phyloP scores from a whole-genome alignment of 2,113 vertebrate species.

The Seriola rivoliana region DNA sequence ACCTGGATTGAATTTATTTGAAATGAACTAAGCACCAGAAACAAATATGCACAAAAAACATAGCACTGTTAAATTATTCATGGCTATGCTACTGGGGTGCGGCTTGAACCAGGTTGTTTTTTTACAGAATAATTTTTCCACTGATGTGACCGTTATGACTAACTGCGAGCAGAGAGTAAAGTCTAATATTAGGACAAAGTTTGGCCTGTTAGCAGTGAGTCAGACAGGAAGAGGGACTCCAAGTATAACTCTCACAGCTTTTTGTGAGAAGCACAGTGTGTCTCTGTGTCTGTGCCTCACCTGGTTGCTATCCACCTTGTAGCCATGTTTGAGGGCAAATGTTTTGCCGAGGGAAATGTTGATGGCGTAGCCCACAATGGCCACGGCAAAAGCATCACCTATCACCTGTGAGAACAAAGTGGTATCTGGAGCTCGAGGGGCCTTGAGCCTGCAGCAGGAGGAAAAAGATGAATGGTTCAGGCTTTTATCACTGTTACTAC shows the following conservation, averaged over 20 bases:
- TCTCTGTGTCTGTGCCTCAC: conserved; percentile 75
- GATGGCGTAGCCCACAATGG: conserved; percentile 92
- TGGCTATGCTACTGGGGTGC: background rate
- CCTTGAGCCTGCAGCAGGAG: conserved; percentile 82
- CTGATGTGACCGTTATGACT: conserved; percentile 1
- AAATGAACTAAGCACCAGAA: background rate
- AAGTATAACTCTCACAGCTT: background rate
- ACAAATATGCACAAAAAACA: background rate
- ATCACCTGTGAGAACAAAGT: conserved; percentile 82
- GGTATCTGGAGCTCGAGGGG: conserved; percentile 81
- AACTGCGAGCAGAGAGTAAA: conserved; percentile 1
- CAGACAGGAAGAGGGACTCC: conserved; percentile 1
- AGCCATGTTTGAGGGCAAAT: conserved; percentile 93
- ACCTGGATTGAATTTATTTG: background rate
- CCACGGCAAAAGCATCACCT: conserved; percentile 91
- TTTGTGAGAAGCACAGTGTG: conserved; percentile 4
- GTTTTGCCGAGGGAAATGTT: conserved; percentile 95
- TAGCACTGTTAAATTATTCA: background rate
- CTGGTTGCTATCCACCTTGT: conserved; percentile 97
- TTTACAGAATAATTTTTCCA: conserved; percentile 8
- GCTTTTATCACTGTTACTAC: background rate
- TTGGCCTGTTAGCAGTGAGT: conserved; percentile 19
- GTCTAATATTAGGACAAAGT: conserved; percentile 34
- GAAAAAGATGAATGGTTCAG: background rate
- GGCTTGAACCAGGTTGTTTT: background rate